Conservation (phyloP, 2,797 vertebrate genomes). For the Hephaestus fuliginosus region DNA sequence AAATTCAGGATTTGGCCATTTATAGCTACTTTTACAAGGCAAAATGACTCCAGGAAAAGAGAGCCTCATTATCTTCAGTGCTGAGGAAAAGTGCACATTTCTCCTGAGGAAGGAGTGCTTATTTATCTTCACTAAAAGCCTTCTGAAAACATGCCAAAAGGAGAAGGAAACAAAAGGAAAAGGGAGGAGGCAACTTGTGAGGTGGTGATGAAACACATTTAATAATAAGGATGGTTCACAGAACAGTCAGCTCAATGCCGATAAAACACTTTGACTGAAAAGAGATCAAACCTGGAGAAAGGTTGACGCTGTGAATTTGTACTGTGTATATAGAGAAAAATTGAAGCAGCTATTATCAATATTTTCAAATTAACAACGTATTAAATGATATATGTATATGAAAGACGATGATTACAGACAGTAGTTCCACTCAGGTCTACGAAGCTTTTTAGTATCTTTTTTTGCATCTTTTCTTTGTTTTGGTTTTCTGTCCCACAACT, state of each 20-base stretch:
- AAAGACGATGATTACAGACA: not conserved
- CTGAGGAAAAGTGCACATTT: conserved; percentile 19
- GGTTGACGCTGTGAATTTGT: no score
- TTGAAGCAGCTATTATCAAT: not conserved
- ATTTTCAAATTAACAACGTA: not conserved
- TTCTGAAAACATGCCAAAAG: conserved; percentile 24
- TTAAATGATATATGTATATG: not conserved
- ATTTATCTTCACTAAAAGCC: conserved; percentile 44
- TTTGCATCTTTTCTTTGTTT: not conserved
- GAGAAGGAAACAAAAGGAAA: not conserved
- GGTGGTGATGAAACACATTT: conserved; percentile 30
- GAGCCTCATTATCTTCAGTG: conserved; percentile 38
- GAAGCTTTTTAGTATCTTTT: not conserved
- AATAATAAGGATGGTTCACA: conserved; percentile 21
- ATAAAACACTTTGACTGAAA: conserved; percentile 5
- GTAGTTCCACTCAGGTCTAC: not conserved
- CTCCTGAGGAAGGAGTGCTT: conserved; percentile 29
- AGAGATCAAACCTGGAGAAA: not conserved
- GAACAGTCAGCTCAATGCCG: not conserved
- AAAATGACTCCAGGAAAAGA: conserved; percentile 31
- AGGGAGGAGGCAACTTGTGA: conserved; percentile 14
- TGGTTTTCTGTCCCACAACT: not conserved
- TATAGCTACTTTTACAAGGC: conserved; percentile 31
- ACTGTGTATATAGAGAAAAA: not conserved
- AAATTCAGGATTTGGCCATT: conserved; percentile 37